Evolutionary conservation across 37 sponge, comb jelly and placozoan species (phyloP).

Genomic region (Halisarca cf. caerulea): DNA sequence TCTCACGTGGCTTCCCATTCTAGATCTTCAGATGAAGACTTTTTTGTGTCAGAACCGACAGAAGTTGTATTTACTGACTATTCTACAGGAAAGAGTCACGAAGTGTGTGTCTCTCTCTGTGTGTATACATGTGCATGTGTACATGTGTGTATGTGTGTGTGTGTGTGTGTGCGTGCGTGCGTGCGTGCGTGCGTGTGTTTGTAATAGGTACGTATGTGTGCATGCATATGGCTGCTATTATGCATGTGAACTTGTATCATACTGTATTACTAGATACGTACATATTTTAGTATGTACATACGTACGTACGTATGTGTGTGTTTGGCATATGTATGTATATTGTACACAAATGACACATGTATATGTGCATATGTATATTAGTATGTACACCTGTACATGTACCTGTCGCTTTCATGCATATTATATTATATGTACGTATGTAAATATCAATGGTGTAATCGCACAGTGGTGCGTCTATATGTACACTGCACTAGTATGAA

Average conservation of each 20-base stretch:
- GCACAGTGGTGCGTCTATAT: too few species aligned
- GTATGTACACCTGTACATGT: too few species aligned
- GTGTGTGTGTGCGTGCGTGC: neutral
- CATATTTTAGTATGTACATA: neutral
- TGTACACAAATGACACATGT: too few species aligned
- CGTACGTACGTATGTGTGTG: too few species aligned
- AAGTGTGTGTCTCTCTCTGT: constrained; percentile 41
- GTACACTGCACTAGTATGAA: too few species aligned
- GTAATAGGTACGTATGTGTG: neutral
- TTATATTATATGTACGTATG: too few species aligned
- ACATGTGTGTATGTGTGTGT: constrained; percentile 7
- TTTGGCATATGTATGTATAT: neutral
- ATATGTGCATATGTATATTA: neutral
- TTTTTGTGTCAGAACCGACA: constrained; percentile 61
- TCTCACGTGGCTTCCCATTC: too few species aligned
- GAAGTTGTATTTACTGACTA: constrained; percentile 68
- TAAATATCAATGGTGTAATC: too few species aligned
- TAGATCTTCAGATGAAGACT: neutral
- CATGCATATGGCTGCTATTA: neutral
- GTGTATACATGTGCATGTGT: constrained; percentile 13
- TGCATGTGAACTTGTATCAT: neutral
- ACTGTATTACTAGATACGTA: neutral
- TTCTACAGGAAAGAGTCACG: constrained; percentile 51
- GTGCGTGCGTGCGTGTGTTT: too few species aligned
- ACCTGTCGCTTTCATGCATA: too few species aligned